These are phyloP conservation scores for Rhinolophus sinicus DNA, from an alignment of 2,113 vertebrate genomes.

Conservation along the genomic window DNA sequence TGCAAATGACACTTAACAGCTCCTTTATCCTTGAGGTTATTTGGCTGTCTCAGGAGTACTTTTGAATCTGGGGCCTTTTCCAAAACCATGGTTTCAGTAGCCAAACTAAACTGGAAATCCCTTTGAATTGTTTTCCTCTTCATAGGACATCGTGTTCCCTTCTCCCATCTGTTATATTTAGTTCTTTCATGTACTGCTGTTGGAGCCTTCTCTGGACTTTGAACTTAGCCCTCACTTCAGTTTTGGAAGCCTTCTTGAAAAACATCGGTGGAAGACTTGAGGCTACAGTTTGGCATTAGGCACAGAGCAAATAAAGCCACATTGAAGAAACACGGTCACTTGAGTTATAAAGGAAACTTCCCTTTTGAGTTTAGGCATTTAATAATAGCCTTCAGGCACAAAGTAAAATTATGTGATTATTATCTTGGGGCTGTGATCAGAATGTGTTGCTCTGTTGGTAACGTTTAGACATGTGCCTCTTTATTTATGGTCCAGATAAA, in stretches of 20 bases:
- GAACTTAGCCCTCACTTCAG: neutral
- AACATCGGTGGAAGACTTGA: neutral
- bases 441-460: slow-evolving; percentile 3
- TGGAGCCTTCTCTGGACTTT: neutral
- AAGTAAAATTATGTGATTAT: slow-evolving; percentile 64
- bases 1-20: slow-evolving; percentile 13
- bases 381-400: slow-evolving; percentile 49
- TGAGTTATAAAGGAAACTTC: slow-evolving; percentile 57
- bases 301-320: neutral
- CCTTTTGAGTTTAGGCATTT: slow-evolving; percentile 61
- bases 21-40: neutral
- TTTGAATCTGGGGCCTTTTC: slow-evolving; percentile 55
- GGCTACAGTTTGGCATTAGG: neutral
- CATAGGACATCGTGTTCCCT: slow-evolving; percentile 62
- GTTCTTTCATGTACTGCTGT: neutral
- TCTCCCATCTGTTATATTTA: neutral
- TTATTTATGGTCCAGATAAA: neutral
- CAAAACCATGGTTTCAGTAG: slow-evolving; percentile 19
- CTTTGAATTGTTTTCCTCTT: slow-evolving; percentile 47
- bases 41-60: slow-evolving; percentile 35
- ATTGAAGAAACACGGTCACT: slow-evolving; percentile 31
- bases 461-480: neutral
- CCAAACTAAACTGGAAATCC: slow-evolving; percentile 65
- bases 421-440: slow-evolving; percentile 55
- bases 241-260: neutral